A percentile compares a stretch with the other conserved stretches of the same genome.
Conservation (phyloP, 2,113 vertebrate species). For the Phoenicopterus ruber region DNA sequence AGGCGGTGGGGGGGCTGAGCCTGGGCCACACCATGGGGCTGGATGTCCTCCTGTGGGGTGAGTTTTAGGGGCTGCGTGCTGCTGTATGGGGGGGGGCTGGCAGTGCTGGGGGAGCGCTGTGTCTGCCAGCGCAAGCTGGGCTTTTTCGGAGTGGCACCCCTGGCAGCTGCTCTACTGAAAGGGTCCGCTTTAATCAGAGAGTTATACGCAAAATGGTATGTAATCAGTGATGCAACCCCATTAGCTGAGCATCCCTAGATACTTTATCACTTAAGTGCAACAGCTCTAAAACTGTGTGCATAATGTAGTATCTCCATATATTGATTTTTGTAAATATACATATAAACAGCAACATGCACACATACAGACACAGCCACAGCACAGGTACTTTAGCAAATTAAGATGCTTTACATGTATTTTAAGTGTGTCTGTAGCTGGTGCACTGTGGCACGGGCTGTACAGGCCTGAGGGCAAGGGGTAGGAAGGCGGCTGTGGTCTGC, state of each 20-base stretch:
- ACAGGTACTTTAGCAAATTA: neutral
- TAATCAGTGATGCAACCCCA: neutral
- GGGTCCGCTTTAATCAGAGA: neutral
- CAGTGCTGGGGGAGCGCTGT: neutral
- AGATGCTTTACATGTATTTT: neutral
- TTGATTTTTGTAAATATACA: fast-evolving
- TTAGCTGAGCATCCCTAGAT: neutral
- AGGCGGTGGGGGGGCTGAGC: fast-evolving
- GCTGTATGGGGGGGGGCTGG: neutral
- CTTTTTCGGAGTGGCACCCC: neutral
- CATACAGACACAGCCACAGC: neutral
- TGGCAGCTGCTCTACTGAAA: neutral
- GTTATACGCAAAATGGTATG: neutral
- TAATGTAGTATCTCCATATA: neutral
- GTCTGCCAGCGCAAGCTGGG: neutral
- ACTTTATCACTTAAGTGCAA: neutral
- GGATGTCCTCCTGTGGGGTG: neutral
- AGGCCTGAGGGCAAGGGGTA: neutral
- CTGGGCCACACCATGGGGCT: neutral
- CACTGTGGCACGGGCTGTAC: fast-evolving
- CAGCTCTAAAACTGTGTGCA: neutral
- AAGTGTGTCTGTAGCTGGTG: neutral
- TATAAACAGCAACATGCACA: neutral
- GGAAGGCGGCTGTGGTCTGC: neutral
- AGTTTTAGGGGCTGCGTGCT: neutral